Percentiles rank a stretch among this genome's conserved stretches.
Conservation (phyloP, 2,113 vertebrate genomes). For the Mus musculus region GRCm39 chr11:47561501-47562000, state of each 20-base stretch:
- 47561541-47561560: not conserved
- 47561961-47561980: slow-evolving; percentile 49
- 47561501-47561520: too few relatives aligned
- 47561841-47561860: slow-evolving; percentile 57
- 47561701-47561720: slow-evolving; percentile 1
- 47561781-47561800: slow-evolving; percentile 36
- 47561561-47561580: not conserved
- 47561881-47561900: not conserved
- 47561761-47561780: slow-evolving; percentile 19
- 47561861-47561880: slow-evolving; percentile 20
- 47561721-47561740: slow-evolving; percentile 46
- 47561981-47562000: slow-evolving; percentile 74
- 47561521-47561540: not conserved
- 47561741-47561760: slow-evolving; percentile 47
- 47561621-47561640: not conserved
- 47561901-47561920: slow-evolving; percentile 18
- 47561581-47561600: not conserved
- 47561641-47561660: not conserved
- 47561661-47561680: not conserved
- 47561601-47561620: not conserved
- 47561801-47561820: slow-evolving; percentile 63
- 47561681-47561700: not conserved
- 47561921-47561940: slow-evolving; percentile 46
- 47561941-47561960: slow-evolving; percentile 58
- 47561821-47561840: slow-evolving; percentile 42